Evolutionary conservation across 2,888 invertebrate species (phyloP), one percentile per base, ranked within the genome.

Genomic region (Molanna angustata): DNA sequence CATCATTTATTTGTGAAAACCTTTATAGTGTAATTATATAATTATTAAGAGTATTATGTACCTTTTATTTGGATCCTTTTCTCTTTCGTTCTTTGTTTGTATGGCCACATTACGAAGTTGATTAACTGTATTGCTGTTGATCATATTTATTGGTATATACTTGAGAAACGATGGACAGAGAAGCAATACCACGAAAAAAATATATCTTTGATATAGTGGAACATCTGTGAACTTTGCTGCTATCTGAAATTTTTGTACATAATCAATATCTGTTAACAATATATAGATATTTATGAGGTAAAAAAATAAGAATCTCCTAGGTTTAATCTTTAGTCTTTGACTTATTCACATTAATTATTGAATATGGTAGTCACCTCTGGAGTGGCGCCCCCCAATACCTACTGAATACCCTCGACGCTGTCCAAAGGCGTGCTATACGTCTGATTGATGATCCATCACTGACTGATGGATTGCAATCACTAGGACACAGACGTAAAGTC

Each of bases 201-300:
- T 2, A 6, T 13, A 33, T 9, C 58, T 50, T n/a, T 58, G 27
- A 2, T 13, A 14, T 14, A 56, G 16, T 18, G 50, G 46, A 9
- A 54, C 41, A 22, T 56, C 56, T 11, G 42, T 39, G 45, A 58
- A 56, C 41, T 49, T 58, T 1, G 51, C 43, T 9, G 58, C 58
- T 32, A 45, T 35, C 58, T 58, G 47, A 22, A 54, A 54, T 13
- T 21, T 13, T 21, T 40, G 4, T 17, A 11, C 7, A 17, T 27
- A 7, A 11, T 27, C 27, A 27, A 6, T 7, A 11, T 27, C 27
- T 27, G n/a, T n/a, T n/a, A n/a, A n/a, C n/a, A n/a, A n/a, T n/a
- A n/a, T n/a, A n/a, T n/a, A n/a, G n/a, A n/a, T n/a, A n/a, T n/a
- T n/a, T n/a, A n/a, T n/a, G n/a, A n/a, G n/a, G n/a, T n/a, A n/a